phyloP scores from a whole-genome alignment of 1,140 invertebrate species.

The Leptinotarsa defecta region DNA sequence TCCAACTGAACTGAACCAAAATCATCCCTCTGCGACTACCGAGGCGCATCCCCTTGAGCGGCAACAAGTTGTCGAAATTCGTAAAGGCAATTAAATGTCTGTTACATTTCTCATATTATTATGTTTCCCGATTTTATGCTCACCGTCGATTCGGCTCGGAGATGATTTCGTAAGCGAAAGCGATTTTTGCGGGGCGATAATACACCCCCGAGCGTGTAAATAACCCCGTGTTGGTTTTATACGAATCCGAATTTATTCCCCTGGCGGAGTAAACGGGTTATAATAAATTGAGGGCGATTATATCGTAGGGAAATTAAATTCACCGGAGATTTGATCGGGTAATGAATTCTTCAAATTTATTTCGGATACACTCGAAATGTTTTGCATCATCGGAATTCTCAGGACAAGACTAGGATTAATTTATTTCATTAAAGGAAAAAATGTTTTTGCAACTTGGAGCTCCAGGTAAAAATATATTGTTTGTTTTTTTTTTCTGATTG shows the following conservation, averaged over 20 bases:
- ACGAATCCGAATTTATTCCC: background rate
- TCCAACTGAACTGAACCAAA: background rate
- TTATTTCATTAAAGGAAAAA: no score
- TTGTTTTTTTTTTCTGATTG: no score
- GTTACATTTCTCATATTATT: constrained; percentile 19
- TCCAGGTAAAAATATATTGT: no score
- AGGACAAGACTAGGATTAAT: no score
- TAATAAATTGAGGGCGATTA: background rate
- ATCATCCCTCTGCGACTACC: background rate
- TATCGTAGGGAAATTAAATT: background rate
- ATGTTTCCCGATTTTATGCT: background rate
- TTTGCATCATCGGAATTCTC: no score
- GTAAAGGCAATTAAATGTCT: constrained; percentile 28
- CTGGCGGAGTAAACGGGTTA: background rate
- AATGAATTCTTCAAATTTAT: no score
- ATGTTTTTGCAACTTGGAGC: no score
- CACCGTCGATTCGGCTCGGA: no score
- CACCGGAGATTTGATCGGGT: background rate
- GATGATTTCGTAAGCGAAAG: background rate
- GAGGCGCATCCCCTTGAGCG: background rate
- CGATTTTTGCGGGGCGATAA: background rate
- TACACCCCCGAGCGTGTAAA: background rate
- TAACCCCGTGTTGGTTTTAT: constrained; percentile 1
- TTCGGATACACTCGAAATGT: no score
- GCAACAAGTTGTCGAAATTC: constrained; percentile 26